Evolutionary conservation across 2,888 invertebrate species (phyloP), one percentile per base, ranked within the genome.

Genomic region (Augochlorella aurata): DNA sequence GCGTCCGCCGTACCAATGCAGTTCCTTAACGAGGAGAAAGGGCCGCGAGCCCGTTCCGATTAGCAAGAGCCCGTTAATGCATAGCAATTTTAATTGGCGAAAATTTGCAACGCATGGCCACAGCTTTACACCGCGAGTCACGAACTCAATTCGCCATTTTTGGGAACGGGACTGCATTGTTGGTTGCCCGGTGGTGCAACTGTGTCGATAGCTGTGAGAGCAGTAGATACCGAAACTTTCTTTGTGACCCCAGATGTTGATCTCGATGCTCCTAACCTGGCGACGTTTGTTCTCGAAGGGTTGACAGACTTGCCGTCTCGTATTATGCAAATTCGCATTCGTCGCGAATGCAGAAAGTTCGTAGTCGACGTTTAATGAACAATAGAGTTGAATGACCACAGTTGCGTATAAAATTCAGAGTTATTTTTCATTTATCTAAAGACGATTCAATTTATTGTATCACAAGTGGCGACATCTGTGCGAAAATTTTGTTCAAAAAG

Each of bases 1-100:
- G 38, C 7, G 38, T 38, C 38, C 24, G 47, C 38, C 18, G 18
- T 5, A 16, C 16, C 21, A 44, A 16, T 44, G 38, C 50, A 16
- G 24, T 47, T 21, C 45, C 68, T 78, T 79, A 76, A 79, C 76
- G 71, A 79, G 81, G 54, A 66, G 54, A 81, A 78, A 67, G 71
- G 77, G 29, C 50, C 24, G n/a, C 38, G 24, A 44, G 21, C 10
- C n/a, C 29, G 73, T 49, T 66, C 69, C 21, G 49, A 81, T 81
- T 66, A 54, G 44, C 52, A 14, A 63, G 14, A 18, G 38, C 38
- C 29, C 9, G 47, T 44, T 71, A 50, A 71, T 44, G 29, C 49
- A 45, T 16, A n/a, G 29, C 69, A 2, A 63, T 78, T 54, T 58
- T 50, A 70, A 80, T 65, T 44, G 47, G 44, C 24, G 38, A 52